Evolutionary conservation across 2,113 vertebrate genomes (phyloP).

Genomic region (Xerus inauris): DNA sequence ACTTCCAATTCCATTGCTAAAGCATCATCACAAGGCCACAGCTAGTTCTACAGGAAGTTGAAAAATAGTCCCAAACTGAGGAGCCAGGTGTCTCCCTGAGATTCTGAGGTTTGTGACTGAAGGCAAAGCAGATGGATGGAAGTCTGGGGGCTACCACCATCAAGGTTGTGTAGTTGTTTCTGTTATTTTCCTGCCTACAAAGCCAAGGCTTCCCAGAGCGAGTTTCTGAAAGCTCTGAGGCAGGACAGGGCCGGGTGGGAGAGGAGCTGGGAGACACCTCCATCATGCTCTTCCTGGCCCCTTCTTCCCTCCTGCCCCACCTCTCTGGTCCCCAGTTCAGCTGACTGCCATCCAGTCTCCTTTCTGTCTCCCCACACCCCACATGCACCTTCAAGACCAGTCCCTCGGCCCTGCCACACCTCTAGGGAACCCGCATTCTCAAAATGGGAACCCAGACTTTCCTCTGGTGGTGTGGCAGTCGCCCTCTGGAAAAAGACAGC

Average conservation of each 20-base stretch:
- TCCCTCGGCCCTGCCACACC: too few species aligned
- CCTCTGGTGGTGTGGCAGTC: too few species aligned
- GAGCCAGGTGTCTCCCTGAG: not conserved
- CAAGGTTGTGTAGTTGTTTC: not conserved
- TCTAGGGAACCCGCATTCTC: not conserved
- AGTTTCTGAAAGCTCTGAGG: not conserved
- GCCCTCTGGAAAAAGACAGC: not conserved
- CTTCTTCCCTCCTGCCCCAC: too few species aligned
- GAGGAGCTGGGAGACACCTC: not conserved
- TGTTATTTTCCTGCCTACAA: not conserved
- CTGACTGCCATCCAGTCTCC: not conserved
- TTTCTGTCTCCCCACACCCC: not conserved
- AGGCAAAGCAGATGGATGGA: not conserved
- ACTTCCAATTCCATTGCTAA: not conserved
- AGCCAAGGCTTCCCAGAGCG: not conserved
- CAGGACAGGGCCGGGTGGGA: too few species aligned
- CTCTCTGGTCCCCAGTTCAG: not conserved
- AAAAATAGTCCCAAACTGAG: not conserved
- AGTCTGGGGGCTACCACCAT: fast-evolving
- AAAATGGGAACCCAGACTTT: not conserved
- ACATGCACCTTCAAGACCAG: not conserved
- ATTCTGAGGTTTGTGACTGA: not conserved
- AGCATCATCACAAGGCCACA: not conserved
- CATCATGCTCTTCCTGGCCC: not conserved
- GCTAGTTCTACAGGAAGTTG: not conserved